Evolutionary conservation across 2,113 vertebrate genomes (phyloP).

Genomic region (Heteronetta atricapilla): DNA sequence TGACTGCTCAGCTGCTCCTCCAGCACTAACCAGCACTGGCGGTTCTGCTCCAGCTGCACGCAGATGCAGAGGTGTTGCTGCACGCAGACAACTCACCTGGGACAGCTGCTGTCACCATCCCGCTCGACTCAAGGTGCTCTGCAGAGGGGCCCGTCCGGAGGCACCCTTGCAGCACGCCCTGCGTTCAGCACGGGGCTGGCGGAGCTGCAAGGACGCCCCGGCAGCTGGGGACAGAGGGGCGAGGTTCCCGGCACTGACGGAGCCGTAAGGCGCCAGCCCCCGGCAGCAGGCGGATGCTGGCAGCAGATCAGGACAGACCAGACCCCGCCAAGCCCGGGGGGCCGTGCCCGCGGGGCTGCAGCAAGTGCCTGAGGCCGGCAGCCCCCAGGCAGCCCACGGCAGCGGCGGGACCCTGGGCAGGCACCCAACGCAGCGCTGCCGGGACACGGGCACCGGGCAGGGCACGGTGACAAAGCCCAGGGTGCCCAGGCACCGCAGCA

Average conservation of each 20-base stretch:
- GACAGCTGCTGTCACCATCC: background rate
- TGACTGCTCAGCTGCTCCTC: background rate
- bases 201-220: fast-evolving
- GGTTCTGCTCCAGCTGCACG: background rate
- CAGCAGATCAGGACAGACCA: background rate
- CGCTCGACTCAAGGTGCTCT: background rate
- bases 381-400: fast-evolving
- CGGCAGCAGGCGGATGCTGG: background rate
- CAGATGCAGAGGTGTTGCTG: background rate
- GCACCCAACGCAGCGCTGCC: background rate
- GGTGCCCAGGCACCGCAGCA: fast-evolving
- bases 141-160: background rate
- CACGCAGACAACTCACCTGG: background rate
- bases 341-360: fast-evolving
- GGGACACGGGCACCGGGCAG: background rate
- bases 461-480: fast-evolving
- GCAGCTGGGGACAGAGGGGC: background rate
- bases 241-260: fast-evolving
- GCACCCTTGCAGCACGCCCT: background rate
- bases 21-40: fast-evolving
- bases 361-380: fast-evolving
- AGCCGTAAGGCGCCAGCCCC: fast-evolving
- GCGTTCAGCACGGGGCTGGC: fast-evolving
- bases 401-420: fast-evolving
- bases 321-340: background rate